Conservation (phyloP, 2,113 vertebrate genomes). For the Dolichallabes microphthalmus region DNA sequence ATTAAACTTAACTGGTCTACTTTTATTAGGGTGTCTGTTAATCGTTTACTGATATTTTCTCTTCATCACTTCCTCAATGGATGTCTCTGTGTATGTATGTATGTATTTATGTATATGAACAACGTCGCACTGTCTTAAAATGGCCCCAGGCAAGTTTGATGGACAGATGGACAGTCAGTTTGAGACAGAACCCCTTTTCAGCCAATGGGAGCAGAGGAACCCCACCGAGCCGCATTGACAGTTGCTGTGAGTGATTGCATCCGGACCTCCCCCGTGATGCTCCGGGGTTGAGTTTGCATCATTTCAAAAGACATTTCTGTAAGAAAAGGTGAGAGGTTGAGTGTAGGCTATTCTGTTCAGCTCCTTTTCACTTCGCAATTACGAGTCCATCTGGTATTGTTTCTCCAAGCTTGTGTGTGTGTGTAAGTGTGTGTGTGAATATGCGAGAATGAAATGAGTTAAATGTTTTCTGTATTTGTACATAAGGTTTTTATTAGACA, state of each 20-base stretch:
- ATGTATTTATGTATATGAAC: conserved; percentile 21
- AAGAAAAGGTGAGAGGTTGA: conserved; percentile 44
- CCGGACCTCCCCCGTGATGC: conserved; percentile 50
- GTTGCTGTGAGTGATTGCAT: conserved; percentile 58
- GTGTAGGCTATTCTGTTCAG: conserved; percentile 1
- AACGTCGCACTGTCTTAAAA: conserved; percentile 43
- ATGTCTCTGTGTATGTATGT: not conserved
- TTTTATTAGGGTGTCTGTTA: not conserved
- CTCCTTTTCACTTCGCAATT: conserved; percentile 28
- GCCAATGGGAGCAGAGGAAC: conserved; percentile 48
- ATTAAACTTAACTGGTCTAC: conserved; percentile 27
- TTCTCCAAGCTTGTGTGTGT: not conserved
- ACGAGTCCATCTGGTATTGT: conserved; percentile 21
- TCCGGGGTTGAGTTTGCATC: conserved; percentile 20
- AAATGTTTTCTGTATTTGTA: not conserved
- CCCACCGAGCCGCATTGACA: conserved; percentile 52
- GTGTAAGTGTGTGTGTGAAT: conserved; percentile 2
- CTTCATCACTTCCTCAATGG: not conserved
- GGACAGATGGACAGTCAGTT: conserved; percentile 50
- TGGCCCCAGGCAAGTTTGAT: conserved; percentile 43
- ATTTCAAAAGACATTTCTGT: not conserved
- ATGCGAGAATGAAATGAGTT: not conserved
- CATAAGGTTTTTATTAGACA: not conserved
- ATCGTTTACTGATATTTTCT: not conserved
- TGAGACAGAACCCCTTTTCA: conserved; percentile 47